These are phyloP conservation scores for Stramonita haemastoma DNA, from an alignment of 2,888 invertebrate species.

Conservation along the genomic window DNA sequence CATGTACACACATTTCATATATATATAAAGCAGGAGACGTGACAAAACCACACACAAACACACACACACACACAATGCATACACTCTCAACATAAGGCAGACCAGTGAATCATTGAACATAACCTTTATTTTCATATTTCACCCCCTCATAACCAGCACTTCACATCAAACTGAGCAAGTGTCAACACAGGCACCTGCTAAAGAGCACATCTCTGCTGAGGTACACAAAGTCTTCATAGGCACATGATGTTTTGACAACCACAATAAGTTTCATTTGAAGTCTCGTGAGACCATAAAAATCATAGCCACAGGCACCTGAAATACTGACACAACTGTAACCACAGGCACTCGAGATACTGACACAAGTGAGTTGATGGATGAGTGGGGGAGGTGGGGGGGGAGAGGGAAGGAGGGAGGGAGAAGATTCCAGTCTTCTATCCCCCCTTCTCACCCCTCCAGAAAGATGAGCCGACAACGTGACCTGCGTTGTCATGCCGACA, in stretches of 20 bases:
- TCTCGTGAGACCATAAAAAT: background rate
- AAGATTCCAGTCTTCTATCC: background rate
- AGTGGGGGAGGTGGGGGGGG: too few species aligned
- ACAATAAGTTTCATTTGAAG: background rate
- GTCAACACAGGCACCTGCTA: background rate
- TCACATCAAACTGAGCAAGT: background rate
- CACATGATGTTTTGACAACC: conserved; percentile 10
- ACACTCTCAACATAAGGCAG: background rate
- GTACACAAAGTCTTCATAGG: background rate
- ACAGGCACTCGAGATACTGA: background rate
- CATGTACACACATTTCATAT: background rate
- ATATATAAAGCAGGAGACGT: too few species aligned
- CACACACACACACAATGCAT: background rate
- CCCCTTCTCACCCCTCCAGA: background rate
- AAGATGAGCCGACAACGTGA: background rate
- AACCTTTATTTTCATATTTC: background rate
- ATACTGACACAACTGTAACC: background rate
- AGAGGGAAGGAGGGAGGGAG: too few species aligned
- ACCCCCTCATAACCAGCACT: background rate
- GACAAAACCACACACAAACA: too few species aligned
- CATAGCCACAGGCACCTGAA: background rate
- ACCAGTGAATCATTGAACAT: background rate
- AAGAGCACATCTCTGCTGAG: background rate
- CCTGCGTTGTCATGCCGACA: background rate
- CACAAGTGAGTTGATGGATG: background rate